Percentiles rank a stretch among this genome's conserved stretches.
These are phyloP conservation scores for Orthonychiurus folsomi DNA, from an alignment of 2,888 invertebrate genomes.

Conservation along the genomic window DNA sequence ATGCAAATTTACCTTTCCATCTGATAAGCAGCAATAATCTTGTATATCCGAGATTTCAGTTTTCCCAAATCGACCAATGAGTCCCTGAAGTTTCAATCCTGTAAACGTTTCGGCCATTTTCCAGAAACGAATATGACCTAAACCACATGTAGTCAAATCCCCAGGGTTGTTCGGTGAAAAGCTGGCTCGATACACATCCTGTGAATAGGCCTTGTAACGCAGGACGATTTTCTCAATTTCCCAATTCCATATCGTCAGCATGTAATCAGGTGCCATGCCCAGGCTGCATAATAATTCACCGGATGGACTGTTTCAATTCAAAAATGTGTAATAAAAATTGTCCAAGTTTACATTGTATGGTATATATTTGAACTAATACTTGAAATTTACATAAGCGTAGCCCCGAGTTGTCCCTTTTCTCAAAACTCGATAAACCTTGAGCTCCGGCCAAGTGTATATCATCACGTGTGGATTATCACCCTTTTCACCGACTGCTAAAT, in stretches of 20 bases:
- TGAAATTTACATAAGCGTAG: slow-evolving; percentile 58
- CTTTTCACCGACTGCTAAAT: slow-evolving; percentile 78
- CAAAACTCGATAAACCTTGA: slow-evolving; percentile 64
- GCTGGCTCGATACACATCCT: slow-evolving; percentile 66
- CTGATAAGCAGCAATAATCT: slow-evolving; percentile 73
- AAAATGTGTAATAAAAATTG: neutral
- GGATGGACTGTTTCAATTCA: slow-evolving; percentile 58
- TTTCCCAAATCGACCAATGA: slow-evolving; percentile 81
- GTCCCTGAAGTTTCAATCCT: slow-evolving; percentile 77
- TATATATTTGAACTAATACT: slow-evolving; percentile 40
- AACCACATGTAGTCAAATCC: slow-evolving; percentile 65
- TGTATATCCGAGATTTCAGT: slow-evolving; percentile 84
- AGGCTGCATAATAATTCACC: slow-evolving; percentile 72
- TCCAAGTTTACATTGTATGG: neutral
- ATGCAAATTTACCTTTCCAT: slow-evolving; percentile 62
- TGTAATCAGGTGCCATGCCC: slow-evolving; percentile 76
- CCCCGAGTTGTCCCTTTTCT: slow-evolving; percentile 63
- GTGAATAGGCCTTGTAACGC: slow-evolving; percentile 71
- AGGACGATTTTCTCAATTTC: slow-evolving; percentile 62
- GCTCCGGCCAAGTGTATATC: slow-evolving; percentile 72
- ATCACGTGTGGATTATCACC: slow-evolving; percentile 63
- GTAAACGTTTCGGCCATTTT: slow-evolving; percentile 86
- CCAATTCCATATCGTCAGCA: slow-evolving; percentile 86
- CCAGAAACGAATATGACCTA: slow-evolving; percentile 82
- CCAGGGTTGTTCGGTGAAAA: slow-evolving; percentile 75